Percentiles rank a stretch among this genome's conserved stretches.
These are phyloP conservation scores for Cercocebus atys DNA, from an alignment of 2,113 vertebrate genomes.

Conservation along the genomic window DNA sequence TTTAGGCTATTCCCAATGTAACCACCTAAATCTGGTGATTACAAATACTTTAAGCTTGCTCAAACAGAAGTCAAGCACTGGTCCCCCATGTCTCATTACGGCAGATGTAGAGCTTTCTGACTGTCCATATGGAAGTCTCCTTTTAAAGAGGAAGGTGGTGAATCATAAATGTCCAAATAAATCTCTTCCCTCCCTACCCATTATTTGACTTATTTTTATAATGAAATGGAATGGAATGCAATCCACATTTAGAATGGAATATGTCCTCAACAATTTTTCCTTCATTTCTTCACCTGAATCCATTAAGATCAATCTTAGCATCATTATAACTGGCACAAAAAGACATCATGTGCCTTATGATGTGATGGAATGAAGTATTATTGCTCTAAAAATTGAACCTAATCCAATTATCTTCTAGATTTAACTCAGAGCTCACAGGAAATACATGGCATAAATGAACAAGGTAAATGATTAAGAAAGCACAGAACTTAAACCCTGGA, in stretches of 20 bases:
- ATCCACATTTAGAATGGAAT: conserved; percentile 7
- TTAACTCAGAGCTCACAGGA: conserved; percentile 54
- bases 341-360: neutral
- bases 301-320: conserved; percentile 41
- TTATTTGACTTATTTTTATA: conserved; percentile 41
- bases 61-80: neutral
- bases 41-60: neutral
- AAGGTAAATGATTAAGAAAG: conserved; percentile 55
- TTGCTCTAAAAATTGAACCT: conserved; percentile 40
- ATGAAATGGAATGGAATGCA: neutral
- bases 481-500: neutral
- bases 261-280: conserved; percentile 14
- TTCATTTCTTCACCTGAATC: conserved; percentile 24
- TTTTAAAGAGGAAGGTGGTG: neutral
- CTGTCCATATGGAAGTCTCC: neutral
- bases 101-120: neutral
- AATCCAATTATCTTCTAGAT: conserved; percentile 39
- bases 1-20: neutral
- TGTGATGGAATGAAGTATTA: conserved; percentile 27
- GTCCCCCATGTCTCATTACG: neutral
- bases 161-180: conserved; percentile 31
- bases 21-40: neutral
- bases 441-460: conserved; percentile 31
- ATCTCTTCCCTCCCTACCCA: neutral
- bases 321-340: neutral